Evolutionary conservation across 2,888 invertebrate species (phyloP).

Genomic region (Oscheius onirici): DNA sequence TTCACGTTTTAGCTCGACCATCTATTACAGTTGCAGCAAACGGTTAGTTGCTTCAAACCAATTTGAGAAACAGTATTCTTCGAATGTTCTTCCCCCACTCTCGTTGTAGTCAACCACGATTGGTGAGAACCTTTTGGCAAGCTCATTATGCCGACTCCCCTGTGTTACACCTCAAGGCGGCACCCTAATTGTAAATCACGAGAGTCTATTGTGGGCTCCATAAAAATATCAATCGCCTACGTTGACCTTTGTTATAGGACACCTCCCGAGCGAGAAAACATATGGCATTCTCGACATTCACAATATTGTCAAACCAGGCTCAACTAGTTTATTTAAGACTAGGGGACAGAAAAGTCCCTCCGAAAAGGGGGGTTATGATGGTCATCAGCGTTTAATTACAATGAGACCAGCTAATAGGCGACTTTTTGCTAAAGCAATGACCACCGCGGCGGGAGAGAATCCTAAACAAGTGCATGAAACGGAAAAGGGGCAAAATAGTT

Average conservation of each 20-base stretch:
- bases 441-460: conserved; percentile 16
- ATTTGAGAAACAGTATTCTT: no score
- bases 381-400: conserved; percentile 4
- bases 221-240: conserved; percentile 31
- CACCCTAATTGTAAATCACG: conserved; percentile 35
- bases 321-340: conserved; percentile 9
- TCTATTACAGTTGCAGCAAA: no score
- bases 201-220: conserved; percentile 30
- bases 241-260: conserved; percentile 31
- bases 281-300: conserved; percentile 5
- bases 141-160: not conserved
- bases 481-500: conserved; percentile 2
- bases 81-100: no score
- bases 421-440: conserved; percentile 27
- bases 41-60: no score
- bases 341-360: not conserved
- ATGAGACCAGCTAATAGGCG: not conserved
- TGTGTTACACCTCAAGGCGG: conserved; percentile 31
- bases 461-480: conserved; percentile 14
- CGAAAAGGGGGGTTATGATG: not conserved
- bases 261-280: conserved; percentile 16
- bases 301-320: conserved; percentile 1
- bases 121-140: not conserved
- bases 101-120: no score
- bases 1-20: no score